Evolutionary conservation across 53 echinoderm and acorn worm genomes (phyloP), one percentile per base, ranked within the genome.

Genomic region (Echinometra lucunter): DNA sequence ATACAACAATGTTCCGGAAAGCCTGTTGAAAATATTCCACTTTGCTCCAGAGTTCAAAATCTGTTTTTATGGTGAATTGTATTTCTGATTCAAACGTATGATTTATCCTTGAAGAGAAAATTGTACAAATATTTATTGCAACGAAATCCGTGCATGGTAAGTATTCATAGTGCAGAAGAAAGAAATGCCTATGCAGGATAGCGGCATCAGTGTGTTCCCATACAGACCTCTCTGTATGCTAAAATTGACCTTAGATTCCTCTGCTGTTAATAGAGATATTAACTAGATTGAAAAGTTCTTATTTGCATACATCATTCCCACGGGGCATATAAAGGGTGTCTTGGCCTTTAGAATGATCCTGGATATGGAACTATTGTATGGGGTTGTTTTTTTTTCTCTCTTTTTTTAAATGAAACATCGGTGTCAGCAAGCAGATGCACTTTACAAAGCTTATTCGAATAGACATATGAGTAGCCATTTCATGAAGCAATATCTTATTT

Each of bases 251-350:
- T 81, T 81, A 44, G 21, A 81, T 81, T 74, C 44, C 81, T 5
- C 4, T 15, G 6, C 44, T 44, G 11, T 32, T 81, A 81, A 28
- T 81, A 81, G 81, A 19, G 21, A 21, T 42, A 11, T 44, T 44
- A 81, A 81, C 25, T 42, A 81, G 81, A 81, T 81, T 81, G 21
- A 19, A 69, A 69, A 19, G 81, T 19, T 42, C 81, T 44, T 25
- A 81, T 81, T 81, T 81, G 23, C 81, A 81, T 81, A 23, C 44
- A 56, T 56, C 19, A 42, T 81, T 44, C 37, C 74, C 44, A 81
- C 21, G 44, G 81, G 81, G 40, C 81, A 38, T 19, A 15, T 19
- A 63, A 63, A 63, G 63, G 19, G 63, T 23, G 23, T 63, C 63
- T 63, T 63, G 23, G 23, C 63, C 63, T 63, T 63, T 63, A 18